Base-by-base conservation (phyloP, 1,140 invertebrate species). In the Ridgeia piscesae region DNA sequence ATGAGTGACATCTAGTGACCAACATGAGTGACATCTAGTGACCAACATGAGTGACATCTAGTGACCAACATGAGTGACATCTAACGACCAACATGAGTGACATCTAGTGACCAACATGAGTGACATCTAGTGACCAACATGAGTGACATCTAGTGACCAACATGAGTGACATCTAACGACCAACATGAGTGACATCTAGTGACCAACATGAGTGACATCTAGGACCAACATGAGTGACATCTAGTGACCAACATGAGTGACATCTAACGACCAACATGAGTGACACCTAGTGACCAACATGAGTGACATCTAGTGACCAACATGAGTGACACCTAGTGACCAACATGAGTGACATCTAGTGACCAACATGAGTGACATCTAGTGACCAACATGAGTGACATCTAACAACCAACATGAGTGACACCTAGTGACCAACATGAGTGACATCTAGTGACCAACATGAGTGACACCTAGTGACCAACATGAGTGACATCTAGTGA, bases 261-360 rank as follows among this genome's bases (percentile, higher is more conserved):
- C 31, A 96, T 95, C 95, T 95, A 21, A 17, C 0, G 27, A 77
- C 58, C 31, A 91, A 58, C 91, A 77, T 17, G 27, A 77, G 58
- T 77, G 14, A 77, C 58, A 77, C 27, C 58, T 77, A 31, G 27
- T 77, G 50, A n/a, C 48, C 48, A 35, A 93, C 50, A 77, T 33
- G 34, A 27, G 92, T 94, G 27, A 95, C 94, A 91, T 17, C 58
- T 77, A 21, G 58, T 77, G 48, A 50, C 6, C 48, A 50, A 50
- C 48, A 94, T 96, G 92, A 96, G 96, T 6, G 95, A 96, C 31
- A 96, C 95, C 95, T 95, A 77, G 91, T 35, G 91, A 92, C 31
- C 48, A 91, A 58, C 91, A 77, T 17, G 27, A 77, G 58, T 77
- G 14, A 77, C 58, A 77, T 77, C 58, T 77, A 31, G 27, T 77